phyloP scores from a whole-genome alignment of 2,888 invertebrate genomes.

The Tanypteryx hageni region DNA sequence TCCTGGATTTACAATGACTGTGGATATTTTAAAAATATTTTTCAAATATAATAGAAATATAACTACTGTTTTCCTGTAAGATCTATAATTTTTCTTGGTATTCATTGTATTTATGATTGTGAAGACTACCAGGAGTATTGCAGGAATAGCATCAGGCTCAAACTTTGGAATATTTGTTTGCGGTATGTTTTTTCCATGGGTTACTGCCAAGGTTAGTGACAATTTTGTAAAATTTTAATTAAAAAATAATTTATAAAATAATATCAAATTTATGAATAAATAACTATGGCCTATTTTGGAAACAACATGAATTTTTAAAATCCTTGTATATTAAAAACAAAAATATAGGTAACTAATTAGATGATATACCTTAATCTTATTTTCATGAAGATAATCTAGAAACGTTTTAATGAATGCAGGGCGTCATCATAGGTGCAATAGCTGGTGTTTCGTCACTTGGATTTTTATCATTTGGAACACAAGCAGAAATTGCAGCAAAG shows the following conservation, averaged over 20 bases:
- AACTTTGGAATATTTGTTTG: slow-evolving; percentile 84
- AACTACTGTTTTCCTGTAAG: neutral
- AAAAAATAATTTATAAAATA: no score
- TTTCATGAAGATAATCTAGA: neutral
- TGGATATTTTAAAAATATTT: no score
- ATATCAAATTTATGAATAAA: no score
- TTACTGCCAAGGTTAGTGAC: slow-evolving; percentile 81
- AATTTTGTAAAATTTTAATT: no score
- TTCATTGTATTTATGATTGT: slow-evolving; percentile 46
- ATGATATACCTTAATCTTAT: slow-evolving; percentile 69
- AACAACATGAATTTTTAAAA: no score
- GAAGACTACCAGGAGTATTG: slow-evolving; percentile 83
- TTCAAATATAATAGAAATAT: neutral
- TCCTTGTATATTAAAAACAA: slow-evolving; percentile 12
- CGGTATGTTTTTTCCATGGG: slow-evolving; percentile 84
- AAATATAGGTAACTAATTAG: slow-evolving; percentile 75
- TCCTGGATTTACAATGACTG: no score
- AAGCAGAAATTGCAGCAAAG: slow-evolving; percentile 40
- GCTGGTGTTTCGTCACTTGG: slow-evolving; percentile 13
- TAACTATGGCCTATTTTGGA: no score
- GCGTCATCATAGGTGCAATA: slow-evolving; percentile 55
- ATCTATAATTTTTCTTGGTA: neutral
- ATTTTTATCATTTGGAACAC: slow-evolving; percentile 55
- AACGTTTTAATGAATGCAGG: slow-evolving; percentile 7
- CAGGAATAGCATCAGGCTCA: slow-evolving; percentile 85